These are phyloP conservation scores for Masticophis lateralis DNA, from an alignment of 2,797 vertebrate species.

Conservation along the genomic window DNA sequence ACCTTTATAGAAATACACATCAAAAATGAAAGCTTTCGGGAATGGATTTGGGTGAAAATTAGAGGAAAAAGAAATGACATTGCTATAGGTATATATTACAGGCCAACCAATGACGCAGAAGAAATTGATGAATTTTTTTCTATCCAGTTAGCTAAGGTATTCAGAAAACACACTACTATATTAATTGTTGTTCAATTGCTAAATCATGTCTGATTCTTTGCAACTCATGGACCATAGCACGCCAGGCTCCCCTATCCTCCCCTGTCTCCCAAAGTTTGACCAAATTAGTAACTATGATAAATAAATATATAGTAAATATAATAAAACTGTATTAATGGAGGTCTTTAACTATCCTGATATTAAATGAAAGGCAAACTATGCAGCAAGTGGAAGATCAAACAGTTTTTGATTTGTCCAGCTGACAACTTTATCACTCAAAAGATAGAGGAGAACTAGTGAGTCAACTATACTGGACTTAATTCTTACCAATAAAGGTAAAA, in stretches of 20 bases:
- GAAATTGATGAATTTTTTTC: neutral
- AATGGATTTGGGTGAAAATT: neutral
- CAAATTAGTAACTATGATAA: neutral
- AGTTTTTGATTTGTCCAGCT: neutral
- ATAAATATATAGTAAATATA: neutral
- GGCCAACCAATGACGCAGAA: neutral
- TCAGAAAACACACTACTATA: neutral
- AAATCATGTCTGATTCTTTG: neutral
- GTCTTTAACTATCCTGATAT: neutral
- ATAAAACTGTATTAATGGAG: neutral
- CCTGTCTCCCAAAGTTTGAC: neutral
- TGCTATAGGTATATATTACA: neutral
- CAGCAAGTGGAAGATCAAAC: neutral
- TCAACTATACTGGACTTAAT: neutral
- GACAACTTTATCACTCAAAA: neutral
- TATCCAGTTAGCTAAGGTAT: neutral
- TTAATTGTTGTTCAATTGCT: neutral
- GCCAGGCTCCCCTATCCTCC: neutral
- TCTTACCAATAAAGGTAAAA: neutral
- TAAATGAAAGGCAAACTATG: neutral
- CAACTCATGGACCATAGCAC: neutral
- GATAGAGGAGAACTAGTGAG: neutral
- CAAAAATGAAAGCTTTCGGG: neutral
- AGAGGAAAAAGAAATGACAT: neutral
- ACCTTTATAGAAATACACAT: neutral